These are phyloP conservation scores for Carapus acus DNA, from an alignment of 2,797 vertebrate species.

Conservation along the genomic window DNA sequence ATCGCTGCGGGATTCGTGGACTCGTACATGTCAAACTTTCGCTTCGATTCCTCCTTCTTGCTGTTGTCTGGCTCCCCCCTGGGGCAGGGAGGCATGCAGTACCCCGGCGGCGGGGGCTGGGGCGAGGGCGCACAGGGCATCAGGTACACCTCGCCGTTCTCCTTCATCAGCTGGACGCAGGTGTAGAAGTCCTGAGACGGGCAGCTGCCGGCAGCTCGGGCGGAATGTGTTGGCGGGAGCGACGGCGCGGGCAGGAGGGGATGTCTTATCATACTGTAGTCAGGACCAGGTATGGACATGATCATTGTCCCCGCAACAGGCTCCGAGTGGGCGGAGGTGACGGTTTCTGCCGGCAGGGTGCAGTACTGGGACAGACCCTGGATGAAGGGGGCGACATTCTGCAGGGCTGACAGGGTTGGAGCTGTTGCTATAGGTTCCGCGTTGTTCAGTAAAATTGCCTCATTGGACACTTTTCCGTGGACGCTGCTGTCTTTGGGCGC, in stretches of 20 bases:
- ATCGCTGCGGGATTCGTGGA: conserved; percentile 4
- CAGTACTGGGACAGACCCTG: conserved; percentile 28
- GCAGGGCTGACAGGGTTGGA: neutral
- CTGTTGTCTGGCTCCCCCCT: neutral
- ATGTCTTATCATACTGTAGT: conserved; percentile 56
- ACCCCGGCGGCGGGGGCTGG: conserved; percentile 28
- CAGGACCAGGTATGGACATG: conserved; percentile 38
- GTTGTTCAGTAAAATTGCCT: neutral
- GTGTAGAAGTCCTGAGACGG: conserved; percentile 72
- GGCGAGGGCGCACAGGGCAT: conserved; percentile 55
- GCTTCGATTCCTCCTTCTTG: conserved; percentile 29
- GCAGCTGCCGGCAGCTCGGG: neutral
- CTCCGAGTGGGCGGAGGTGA: neutral
- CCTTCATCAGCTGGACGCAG: conserved; percentile 66
- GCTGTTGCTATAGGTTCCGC: neutral
- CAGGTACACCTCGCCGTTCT: conserved; percentile 65
- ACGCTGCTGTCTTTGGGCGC: neutral
- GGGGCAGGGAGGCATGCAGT: conserved; percentile 15
- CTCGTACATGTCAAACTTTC: conserved; percentile 32
- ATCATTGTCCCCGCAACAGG: conserved; percentile 36
- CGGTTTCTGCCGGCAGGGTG: neutral
- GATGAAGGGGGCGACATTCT: neutral
- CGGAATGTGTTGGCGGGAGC: fast-evolving
- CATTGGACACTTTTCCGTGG: no score
- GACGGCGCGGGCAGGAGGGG: neutral